These are phyloP conservation scores for Agriopis marginaria DNA, from an alignment of 2,888 invertebrate genomes.

Conservation along the genomic window DNA sequence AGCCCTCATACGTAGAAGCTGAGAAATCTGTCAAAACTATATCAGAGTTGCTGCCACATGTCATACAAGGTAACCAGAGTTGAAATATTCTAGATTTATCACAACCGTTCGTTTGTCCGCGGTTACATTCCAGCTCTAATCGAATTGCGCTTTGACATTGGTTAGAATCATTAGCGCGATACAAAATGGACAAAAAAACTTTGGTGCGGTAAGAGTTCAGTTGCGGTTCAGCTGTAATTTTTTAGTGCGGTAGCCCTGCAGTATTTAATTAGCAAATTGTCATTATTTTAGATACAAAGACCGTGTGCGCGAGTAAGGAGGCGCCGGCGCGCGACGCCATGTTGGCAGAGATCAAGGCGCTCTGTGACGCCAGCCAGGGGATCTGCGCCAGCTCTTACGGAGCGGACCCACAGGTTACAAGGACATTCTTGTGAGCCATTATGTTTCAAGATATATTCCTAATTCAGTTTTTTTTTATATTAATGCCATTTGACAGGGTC, in stretches of 20 bases:
- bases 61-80: conserved; percentile 57
- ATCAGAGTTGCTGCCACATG: conserved; percentile 53
- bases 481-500: background rate
- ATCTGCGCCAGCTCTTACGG: conserved; percentile 46
- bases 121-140: no score
- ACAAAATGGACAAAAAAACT: no score
- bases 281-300: conserved; percentile 52
- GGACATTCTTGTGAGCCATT: background rate
- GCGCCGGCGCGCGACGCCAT: conserved; percentile 48
- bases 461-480: background rate
- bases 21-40: conserved; percentile 53
- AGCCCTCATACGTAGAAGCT: conserved; percentile 55
- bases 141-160: no score
- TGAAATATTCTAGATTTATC: no score
- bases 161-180: no score
- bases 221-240: no score
- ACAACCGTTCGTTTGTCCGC: no score
- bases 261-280: no score
- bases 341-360: conserved; percentile 47
- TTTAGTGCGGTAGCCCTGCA: no score
- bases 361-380: conserved; percentile 52
- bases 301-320: conserved; percentile 45
- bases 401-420: conserved; percentile 37
- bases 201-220: no score
- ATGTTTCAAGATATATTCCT: background rate